Conservation (phyloP, 2,113 vertebrate species). For the Stictonetta naevosa region DNA sequence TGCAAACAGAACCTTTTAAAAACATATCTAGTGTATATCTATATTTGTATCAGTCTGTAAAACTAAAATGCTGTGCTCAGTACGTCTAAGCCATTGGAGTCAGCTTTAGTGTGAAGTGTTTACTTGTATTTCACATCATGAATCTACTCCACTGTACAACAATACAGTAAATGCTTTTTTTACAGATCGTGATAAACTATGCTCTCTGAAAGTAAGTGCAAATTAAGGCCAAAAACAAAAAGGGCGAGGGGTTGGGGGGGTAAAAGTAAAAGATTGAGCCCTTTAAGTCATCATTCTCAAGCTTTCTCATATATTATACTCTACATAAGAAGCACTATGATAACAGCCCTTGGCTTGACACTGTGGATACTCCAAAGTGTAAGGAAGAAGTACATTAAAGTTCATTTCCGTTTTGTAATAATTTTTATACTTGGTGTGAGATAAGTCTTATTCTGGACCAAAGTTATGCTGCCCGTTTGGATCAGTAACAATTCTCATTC, state of each 20-base stretch:
- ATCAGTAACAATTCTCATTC: not conserved
- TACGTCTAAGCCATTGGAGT: not conserved
- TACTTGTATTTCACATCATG: not conserved
- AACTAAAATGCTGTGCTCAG: not conserved
- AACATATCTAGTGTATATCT: not conserved
- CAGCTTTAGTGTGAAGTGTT: not conserved
- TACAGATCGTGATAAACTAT: not conserved
- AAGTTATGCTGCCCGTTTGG: not conserved
- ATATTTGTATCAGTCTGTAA: not conserved
- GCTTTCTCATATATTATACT: constrained; percentile 8
- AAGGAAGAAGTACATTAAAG: not conserved
- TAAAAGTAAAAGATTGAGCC: not conserved
- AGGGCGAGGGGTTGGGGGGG: no score
- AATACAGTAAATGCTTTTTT: not conserved
- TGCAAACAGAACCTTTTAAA: not conserved
- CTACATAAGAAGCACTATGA: constrained; percentile 53
- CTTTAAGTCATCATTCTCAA: not conserved
- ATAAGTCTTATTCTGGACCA: not conserved
- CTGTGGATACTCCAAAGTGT: constrained; percentile 3
- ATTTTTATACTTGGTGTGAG: not conserved
- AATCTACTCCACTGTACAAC: not conserved
- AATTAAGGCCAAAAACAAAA: not conserved
- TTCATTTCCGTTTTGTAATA: not conserved
- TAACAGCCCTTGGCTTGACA: constrained; percentile 22
- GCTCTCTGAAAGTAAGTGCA: constrained; percentile 9